A percentile compares a stretch with the other conserved stretches of the same genome.
phyloP scores from a whole-genome alignment of 2,113 vertebrate genomes.

The Nansenia antarctica region DNA sequence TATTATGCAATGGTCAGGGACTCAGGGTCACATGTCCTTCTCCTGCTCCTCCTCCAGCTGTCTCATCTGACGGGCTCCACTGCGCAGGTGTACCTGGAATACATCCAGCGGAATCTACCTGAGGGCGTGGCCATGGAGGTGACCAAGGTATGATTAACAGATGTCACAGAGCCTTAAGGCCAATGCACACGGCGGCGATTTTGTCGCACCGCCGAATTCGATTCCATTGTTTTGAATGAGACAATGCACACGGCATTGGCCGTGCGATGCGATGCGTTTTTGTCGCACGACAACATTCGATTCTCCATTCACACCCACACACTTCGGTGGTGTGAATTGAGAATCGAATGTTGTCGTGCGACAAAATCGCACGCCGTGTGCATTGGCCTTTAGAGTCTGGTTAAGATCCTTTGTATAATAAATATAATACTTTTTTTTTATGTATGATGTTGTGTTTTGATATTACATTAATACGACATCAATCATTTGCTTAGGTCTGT shows the following conservation, averaged over 20 bases:
- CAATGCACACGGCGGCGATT: too few relatives aligned
- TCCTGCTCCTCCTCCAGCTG: slow-evolving; percentile 70
- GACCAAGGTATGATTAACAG: slow-evolving; percentile 78
- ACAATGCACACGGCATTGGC: too few relatives aligned
- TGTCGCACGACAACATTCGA: too few relatives aligned
- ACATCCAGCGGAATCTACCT: slow-evolving; percentile 94
- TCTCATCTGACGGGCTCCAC: slow-evolving; percentile 87
- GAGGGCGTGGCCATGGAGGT: slow-evolving; percentile 96
- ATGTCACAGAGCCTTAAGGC: background rate
- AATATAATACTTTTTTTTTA: background rate
- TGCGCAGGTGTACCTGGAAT: slow-evolving; percentile 89
- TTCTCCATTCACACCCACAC: too few relatives aligned
- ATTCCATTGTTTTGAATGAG: too few relatives aligned
- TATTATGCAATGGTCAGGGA: background rate
- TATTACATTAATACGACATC: background rate
- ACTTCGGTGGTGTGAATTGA: too few relatives aligned
- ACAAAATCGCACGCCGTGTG: too few relatives aligned
- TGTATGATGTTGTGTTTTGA: background rate
- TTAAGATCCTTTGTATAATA: background rate
- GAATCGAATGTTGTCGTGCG: too few relatives aligned
- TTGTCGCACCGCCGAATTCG: too few relatives aligned
- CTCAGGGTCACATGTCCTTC: background rate
- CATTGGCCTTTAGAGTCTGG: too few relatives aligned
- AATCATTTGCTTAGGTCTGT: background rate
- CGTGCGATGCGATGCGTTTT: too few relatives aligned